Conservation (phyloP, 2,113 vertebrate genomes). For the Plecotus auritus region DNA sequence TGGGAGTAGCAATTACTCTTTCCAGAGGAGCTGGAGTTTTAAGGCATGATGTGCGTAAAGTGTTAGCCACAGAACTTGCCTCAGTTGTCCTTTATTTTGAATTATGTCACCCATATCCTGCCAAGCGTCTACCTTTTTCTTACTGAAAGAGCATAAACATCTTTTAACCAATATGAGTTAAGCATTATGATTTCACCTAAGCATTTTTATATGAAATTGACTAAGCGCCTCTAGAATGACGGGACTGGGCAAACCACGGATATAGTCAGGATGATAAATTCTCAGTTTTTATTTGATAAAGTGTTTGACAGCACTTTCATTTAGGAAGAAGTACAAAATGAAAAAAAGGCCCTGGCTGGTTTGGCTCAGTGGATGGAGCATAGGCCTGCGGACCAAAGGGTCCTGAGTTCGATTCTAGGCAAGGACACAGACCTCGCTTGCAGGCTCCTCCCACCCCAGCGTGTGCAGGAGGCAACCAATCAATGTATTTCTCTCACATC, state of each 20-base stretch:
- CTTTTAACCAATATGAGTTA: constrained; percentile 5
- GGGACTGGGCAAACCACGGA: neutral
- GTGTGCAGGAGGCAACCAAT: too few species aligned
- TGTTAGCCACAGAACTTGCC: neutral
- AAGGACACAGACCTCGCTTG: too few species aligned
- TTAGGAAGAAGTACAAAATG: constrained; percentile 29
- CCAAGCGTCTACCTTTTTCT: neutral
- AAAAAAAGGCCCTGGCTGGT: too few species aligned
- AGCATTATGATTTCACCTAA: neutral
- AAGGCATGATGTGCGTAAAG: neutral
- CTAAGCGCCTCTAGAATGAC: neutral
- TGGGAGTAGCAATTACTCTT: neutral
- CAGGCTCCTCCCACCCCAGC: too few species aligned
- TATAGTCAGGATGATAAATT: neutral
- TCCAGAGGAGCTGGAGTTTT: neutral
- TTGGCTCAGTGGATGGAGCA: too few species aligned
- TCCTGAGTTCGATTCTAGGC: too few species aligned
- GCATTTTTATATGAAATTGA: neutral
- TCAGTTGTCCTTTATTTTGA: neutral
- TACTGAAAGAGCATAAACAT: neutral
- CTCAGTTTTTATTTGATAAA: neutral
- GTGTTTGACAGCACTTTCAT: neutral
- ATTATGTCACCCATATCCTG: neutral
- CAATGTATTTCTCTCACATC: too few species aligned
- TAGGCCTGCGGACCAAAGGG: too few species aligned